These are phyloP conservation scores for Mola mola DNA, from an alignment of 2,113 vertebrate genomes.

Conservation along the genomic window DNA sequence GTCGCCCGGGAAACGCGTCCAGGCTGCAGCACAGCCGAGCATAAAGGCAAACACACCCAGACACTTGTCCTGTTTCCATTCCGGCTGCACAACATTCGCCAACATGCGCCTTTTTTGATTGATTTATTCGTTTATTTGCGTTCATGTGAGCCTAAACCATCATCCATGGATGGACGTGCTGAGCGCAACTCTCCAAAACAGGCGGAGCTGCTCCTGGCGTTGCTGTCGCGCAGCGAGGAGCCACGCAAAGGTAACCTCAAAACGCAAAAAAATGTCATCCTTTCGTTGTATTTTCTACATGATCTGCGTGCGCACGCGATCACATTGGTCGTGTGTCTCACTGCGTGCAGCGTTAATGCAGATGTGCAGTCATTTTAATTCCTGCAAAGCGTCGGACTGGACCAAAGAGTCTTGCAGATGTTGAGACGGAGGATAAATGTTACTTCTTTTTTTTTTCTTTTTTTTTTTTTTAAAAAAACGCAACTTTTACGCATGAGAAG, in stretches of 20 bases:
- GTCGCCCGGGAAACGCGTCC: conserved; percentile 75
- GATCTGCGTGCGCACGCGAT: no score
- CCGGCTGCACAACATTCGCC: neutral
- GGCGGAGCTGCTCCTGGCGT: conserved; percentile 83
- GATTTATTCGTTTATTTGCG: neutral
- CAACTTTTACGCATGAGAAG: conserved; percentile 24
- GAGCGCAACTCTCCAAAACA: conserved; percentile 73
- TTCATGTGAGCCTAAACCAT: conserved; percentile 53
- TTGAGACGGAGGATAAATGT: neutral
- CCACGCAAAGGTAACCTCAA: conserved; percentile 85
- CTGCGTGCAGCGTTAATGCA: neutral
- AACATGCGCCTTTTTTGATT: neutral
- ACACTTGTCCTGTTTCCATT: neutral
- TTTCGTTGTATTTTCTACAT: neutral
- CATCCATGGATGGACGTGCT: conserved; percentile 78
- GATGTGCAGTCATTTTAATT: neutral
- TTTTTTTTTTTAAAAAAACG: no score
- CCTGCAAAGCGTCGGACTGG: neutral
- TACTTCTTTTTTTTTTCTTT: no score
- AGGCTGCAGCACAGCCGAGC: conserved; percentile 41
- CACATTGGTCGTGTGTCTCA: no score
- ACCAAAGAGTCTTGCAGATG: neutral
- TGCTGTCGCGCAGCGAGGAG: conserved; percentile 83
- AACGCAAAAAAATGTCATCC: neutral
- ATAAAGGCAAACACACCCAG: conserved; percentile 34